Conservation (phyloP, 2,113 vertebrate genomes). For the Asarcornis scutulata region DNA sequence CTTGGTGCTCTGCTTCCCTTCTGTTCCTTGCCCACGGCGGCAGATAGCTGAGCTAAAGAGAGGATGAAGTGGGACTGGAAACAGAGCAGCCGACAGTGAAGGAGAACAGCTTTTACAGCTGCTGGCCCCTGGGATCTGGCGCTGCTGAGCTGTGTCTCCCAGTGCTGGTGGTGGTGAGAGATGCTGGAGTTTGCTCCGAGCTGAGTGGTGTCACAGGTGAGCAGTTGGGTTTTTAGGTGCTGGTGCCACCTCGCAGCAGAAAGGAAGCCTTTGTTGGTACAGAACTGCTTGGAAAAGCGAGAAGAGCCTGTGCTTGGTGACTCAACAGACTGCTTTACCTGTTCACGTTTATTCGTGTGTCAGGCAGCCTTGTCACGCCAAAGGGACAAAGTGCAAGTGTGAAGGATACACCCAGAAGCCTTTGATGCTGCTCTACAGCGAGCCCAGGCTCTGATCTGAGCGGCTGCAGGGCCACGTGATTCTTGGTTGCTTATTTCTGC, state of each 20-base stretch:
- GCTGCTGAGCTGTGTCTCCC: rapidly evolving
- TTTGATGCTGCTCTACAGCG: not conserved
- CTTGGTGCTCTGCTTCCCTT: not conserved
- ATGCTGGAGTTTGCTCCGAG: not conserved
- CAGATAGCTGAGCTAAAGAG: not conserved
- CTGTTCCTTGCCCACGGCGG: not conserved
- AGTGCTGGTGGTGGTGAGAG: not conserved
- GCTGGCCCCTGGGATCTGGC: not conserved
- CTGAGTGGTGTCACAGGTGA: not conserved
- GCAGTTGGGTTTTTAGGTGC: not conserved
- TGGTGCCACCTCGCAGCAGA: not conserved
- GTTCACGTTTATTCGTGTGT: rapidly evolving
- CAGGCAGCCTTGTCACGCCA: not conserved
- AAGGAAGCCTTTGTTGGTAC: not conserved
- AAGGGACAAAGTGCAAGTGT: not conserved
- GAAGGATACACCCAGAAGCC: not conserved
- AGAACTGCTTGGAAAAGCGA: not conserved
- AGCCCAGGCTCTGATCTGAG: not conserved
- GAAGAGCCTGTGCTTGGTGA: not conserved
- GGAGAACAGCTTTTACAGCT: not conserved
- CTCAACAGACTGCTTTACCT: not conserved
- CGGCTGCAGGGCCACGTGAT: rapidly evolving
- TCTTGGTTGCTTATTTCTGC: not conserved
- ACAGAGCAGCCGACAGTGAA: not conserved
- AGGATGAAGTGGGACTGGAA: not conserved